Evolutionary conservation across 1,140 invertebrate genomes (phyloP), one percentile per base, ranked within the genome.

Genomic region (Cherax quadricarinatus): DNA sequence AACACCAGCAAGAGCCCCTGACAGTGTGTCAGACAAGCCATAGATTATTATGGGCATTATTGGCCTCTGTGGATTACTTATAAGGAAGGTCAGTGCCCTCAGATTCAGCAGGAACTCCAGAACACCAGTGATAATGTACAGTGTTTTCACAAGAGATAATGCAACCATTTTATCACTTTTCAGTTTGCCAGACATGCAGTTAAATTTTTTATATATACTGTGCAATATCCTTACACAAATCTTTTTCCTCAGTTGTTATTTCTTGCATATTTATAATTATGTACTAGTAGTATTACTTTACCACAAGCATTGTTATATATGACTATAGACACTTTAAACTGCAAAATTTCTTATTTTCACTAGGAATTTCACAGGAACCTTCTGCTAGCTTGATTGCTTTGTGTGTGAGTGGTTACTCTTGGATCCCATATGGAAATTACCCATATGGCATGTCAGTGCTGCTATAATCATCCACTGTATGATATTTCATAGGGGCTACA

Each of bases 41-140:
- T 92, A 84, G 62, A 92, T 83, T 49, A 66, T 66, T 10, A 78
- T 48, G 21, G 91, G 53, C 16, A 30, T 12, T 1, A 62, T 10
- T 60, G 86, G 41, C 10, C 66, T 75, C 41, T 82, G 62, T 48
- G 30, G 51, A 14, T 48, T 73, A 41, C 51, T 92, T 18, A 78
- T 48, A 12, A 84, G 41, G 48, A 92, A 48, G 6, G 88, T 51
- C n/a, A 49, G 18, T 48, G 86, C 62, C 57, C 79, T 75, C 48
- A 78, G 9, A 88, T 84, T 92, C 51, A 92, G 16, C n/a, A 88
- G 9, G 57, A 88, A 78, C 66, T 79, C 86, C 57, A 84, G 48
- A 51, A 86, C 86, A 53, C 91, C 85, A 73, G 48, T 60, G 62
- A 86, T 30, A 53, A 91, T 86, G 84, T 91, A 86, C 49, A 91